Percentiles rank a stretch among this genome's conserved stretches.
Evolutionary conservation across 53 echinoderm and acorn worm species (phyloP).

Genomic region (Patiria pectinifera): DNA sequence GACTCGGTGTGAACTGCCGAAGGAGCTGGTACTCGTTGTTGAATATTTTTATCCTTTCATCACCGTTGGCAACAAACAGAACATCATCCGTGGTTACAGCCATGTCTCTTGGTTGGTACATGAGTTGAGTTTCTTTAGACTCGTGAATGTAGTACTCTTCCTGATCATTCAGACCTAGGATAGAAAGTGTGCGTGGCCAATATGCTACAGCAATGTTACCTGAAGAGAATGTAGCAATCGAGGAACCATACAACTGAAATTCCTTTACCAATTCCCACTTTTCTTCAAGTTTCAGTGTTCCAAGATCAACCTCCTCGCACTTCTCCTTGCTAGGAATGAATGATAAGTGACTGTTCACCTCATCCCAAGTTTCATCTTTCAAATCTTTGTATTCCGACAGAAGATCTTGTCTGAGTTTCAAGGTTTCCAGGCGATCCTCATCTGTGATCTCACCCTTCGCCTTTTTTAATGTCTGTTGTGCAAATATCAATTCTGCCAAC

Average conservation of each 20-base stretch:
- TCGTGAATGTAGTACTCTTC: too few species aligned
- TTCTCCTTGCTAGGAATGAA: slow-evolving; percentile 15
- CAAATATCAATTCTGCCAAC: slow-evolving; percentile 12
- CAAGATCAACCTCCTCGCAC: background rate
- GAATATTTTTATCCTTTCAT: too few species aligned
- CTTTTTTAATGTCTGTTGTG: background rate
- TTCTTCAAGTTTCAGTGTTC: slow-evolving; percentile 10
- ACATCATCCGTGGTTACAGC: background rate
- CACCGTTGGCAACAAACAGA: background rate
- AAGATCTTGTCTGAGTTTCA: slow-evolving; percentile 23
- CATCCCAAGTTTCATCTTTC: background rate
- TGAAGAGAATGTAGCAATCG: slow-evolving; percentile 15
- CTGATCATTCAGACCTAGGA: background rate
- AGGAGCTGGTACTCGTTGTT: slow-evolving; percentile 23
- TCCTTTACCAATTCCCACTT: background rate
- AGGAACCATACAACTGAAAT: background rate
- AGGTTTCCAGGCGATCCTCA: background rate
- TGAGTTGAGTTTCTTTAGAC: too few species aligned
- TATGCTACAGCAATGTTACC: background rate
- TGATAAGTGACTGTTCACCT: slow-evolving; percentile 1
- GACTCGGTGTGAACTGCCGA: background rate
- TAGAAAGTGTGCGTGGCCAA: background rate
- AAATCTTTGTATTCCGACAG: slow-evolving; percentile 24
- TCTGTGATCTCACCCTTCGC: background rate
- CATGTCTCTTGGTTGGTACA: background rate